phyloP scores from a whole-genome alignment of 2,113 vertebrate genomes.

The Crotalus helleri region DNA sequence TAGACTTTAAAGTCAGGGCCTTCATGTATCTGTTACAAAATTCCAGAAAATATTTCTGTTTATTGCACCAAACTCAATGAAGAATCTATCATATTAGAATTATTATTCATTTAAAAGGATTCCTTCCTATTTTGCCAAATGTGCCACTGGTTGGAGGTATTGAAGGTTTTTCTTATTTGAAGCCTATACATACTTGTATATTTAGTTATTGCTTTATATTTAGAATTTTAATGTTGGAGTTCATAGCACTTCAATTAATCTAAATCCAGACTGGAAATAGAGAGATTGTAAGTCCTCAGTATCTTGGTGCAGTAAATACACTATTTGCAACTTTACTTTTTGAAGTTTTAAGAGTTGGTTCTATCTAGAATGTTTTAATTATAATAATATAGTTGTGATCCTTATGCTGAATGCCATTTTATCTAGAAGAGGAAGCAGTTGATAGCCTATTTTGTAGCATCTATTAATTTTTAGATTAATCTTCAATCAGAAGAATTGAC shows the following conservation, averaged over 20 bases:
- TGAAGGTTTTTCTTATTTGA: neutral
- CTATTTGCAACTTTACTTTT: neutral
- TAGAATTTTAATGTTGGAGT: neutral
- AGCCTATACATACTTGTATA: neutral
- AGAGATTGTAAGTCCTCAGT: too few species aligned
- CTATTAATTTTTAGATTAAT: neutral
- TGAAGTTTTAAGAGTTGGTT: neutral
- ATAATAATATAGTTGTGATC: neutral
- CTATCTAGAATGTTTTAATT: neutral
- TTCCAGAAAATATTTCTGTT: neutral
- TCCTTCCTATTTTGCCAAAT: neutral
- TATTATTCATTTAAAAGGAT: neutral
- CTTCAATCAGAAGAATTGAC: neutral
- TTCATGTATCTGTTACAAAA: neutral
- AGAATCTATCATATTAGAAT: neutral
- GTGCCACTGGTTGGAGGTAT: neutral
- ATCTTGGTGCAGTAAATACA: neutral
- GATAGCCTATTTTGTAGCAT: neutral
- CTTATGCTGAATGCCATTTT: neutral
- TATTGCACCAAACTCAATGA: neutral
- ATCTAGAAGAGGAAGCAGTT: neutral
- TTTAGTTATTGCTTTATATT: neutral
- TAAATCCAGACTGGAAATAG: neutral
- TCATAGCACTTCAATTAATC: too few species aligned
- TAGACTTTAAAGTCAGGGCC: neutral